Evolutionary conservation across 1,140 invertebrate species (phyloP), one percentile per base, ranked within the genome.

Genomic region (Aricia agestis): DNA sequence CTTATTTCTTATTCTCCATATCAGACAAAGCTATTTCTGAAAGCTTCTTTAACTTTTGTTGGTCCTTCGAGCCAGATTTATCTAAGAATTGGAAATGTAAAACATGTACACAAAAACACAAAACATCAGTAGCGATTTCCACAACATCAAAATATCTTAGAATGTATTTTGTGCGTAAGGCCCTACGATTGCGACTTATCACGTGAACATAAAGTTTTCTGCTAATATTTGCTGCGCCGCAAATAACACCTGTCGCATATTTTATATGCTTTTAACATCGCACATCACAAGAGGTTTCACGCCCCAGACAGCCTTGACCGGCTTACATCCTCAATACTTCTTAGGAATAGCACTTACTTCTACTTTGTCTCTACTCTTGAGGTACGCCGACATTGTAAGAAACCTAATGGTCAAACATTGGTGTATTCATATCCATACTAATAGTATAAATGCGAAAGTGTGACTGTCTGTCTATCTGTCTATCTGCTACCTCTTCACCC

Each of bases 201-300:
- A 52, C 45, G 45, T 52, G 45, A 52, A 52, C 45, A 36, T 36
- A 36, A 36, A 36, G 45, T 52, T 19, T 63, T 59, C 57, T 19
- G 59, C 59, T 63, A 63, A 63, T 63, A 25, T 63, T 19, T 63
- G 10, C 18, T 18, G 59, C 59, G 19, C 18, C 6, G 59, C 19
- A 9, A 63, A 63, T 19, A 63, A 7, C 6, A 19, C 59, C 59
- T 63, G 18, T 19, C 59, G 18, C 19, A 10, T 18, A 25, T 25
- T 19, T 63, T 18, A 18, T 25, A 19, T 18, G 59, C 59, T 63
- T 19, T 25, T 63, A 19, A 63, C 59, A 63, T 63, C 59, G 19
- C 59, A 63, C 59, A 52, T 52, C 45, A 63, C 59, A 25, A 63
- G 59, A 63, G 18, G 59, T 63, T 63, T 25, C 59, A 63, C 59